phyloP scores from a whole-genome alignment of 2,113 vertebrate genomes.

The Hydrochoerus hydrochaeris region DNA sequence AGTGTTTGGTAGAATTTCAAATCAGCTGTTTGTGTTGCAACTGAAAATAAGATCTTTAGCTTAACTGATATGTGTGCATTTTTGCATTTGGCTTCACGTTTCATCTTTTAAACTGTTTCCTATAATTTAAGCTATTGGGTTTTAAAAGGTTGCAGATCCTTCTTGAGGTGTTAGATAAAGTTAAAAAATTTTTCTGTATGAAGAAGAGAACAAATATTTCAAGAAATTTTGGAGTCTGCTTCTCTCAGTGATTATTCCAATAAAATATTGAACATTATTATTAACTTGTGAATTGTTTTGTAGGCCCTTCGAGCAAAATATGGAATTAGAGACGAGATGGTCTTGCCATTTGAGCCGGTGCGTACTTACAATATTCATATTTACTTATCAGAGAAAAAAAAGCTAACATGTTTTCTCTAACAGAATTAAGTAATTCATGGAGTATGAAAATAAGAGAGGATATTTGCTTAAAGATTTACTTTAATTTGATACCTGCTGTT shows the following conservation, averaged over 20 bases:
- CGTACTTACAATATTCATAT: conserved; percentile 72
- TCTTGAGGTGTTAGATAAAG: conserved; percentile 20
- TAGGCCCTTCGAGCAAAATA: conserved; percentile 96
- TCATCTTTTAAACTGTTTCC: background rate
- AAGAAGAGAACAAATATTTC: background rate
- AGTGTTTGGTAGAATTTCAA: background rate
- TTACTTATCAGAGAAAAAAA: background rate
- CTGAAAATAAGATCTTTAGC: background rate
- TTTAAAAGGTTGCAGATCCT: conserved; percentile 15
- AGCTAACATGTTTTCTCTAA: background rate
- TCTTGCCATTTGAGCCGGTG: conserved; percentile 97
- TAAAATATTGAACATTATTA: conserved; percentile 27
- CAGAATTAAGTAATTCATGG: conserved; percentile 12
- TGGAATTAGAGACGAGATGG: conserved; percentile 97
- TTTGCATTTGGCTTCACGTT: conserved; percentile 19
- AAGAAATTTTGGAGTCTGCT: conserved; percentile 8
- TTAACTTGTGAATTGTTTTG: conserved; percentile 58
- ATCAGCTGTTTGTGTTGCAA: background rate
- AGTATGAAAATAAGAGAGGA: conserved; percentile 38
- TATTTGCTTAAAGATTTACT: conserved; percentile 22
- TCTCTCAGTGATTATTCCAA: background rate
- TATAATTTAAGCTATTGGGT: conserved; percentile 22
- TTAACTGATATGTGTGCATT: background rate
- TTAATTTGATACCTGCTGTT: conserved; percentile 7
- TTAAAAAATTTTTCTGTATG: background rate